Evolutionary conservation across 2,797 vertebrate species (phyloP).

Genomic region (Pangasius larnaudii): DNA sequence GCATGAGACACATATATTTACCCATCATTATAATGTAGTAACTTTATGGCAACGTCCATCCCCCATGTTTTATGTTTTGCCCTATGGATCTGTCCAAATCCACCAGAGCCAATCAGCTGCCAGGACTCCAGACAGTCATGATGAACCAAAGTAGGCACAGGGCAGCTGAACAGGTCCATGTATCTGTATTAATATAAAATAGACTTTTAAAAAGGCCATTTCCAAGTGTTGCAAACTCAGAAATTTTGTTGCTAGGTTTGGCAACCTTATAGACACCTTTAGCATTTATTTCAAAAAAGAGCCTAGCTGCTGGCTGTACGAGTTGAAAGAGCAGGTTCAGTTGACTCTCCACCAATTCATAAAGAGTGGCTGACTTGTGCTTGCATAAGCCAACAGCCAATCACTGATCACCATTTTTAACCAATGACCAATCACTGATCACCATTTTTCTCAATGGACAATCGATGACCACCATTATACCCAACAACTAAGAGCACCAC

Average conservation of each 20-base stretch:
- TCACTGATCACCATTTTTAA: not conserved
- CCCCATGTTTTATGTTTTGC: constrained; percentile 66
- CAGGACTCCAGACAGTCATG: constrained; percentile 60
- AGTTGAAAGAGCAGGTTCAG: not conserved
- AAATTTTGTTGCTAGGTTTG: not conserved
- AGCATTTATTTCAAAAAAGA: not conserved
- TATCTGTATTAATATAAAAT: not conserved
- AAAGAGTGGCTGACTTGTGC: not conserved
- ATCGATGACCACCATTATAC: not conserved
- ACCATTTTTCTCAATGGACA: not conserved
- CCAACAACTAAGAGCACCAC: not conserved
- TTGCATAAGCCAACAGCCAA: not conserved
- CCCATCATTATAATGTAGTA: constrained; percentile 69
- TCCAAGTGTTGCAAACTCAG: not conserved
- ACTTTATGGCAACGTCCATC: constrained; percentile 72
- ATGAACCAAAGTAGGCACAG: constrained; percentile 9
- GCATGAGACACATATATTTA: constrained; percentile 49
- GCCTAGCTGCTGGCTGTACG: not conserved
- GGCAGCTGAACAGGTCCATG: constrained; percentile 59
- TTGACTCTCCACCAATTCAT: not conserved
- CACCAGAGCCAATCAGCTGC: constrained; percentile 67
- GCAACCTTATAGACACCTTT: not conserved
- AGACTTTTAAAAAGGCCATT: not conserved
- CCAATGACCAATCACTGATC: not conserved
- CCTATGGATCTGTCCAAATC: constrained; percentile 73